A percentile compares a stretch with the other conserved stretches of the same genome.
phyloP scores from a whole-genome alignment of 2,888 invertebrate species.

The Epicampocera succincta region DNA sequence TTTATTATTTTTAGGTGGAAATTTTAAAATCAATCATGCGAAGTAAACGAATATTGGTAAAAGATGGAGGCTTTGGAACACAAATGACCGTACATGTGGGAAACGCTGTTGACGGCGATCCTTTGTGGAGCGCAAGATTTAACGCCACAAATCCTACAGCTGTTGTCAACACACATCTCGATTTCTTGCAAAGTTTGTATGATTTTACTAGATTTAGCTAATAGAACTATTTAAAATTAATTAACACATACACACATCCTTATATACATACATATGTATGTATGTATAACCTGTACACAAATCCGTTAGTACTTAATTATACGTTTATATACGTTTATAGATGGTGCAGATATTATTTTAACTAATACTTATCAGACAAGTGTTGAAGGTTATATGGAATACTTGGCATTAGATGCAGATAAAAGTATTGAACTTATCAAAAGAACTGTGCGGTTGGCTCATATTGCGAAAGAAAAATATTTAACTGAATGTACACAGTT shows the following conservation, averaged over 20 bases:
- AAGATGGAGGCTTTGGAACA: conserved; percentile 91
- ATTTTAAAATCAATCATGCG: conserved; percentile 72
- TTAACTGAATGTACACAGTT: conserved; percentile 82
- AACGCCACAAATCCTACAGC: conserved; percentile 90
- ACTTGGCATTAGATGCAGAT: conserved; percentile 86
- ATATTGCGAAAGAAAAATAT: conserved; percentile 86
- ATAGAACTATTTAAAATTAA: too few relatives aligned
- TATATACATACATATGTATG: too few relatives aligned
- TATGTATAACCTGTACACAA: too few relatives aligned
- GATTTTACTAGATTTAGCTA: too few relatives aligned
- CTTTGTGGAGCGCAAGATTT: conserved; percentile 93
- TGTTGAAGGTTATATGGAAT: conserved; percentile 88
- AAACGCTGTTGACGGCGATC: conserved; percentile 90
- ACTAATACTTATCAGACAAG: conserved; percentile 96
- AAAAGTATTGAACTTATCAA: conserved; percentile 88
- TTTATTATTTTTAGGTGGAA: too few relatives aligned
- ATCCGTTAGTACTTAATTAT: too few relatives aligned
- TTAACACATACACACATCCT: too few relatives aligned
- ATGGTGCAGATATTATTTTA: conserved; percentile 92
- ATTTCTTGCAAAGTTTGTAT: conserved; percentile 87
- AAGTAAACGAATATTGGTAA: conserved; percentile 81
- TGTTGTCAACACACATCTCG: conserved; percentile 90
- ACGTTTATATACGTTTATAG: conserved; percentile 79
- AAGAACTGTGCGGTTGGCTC: conserved; percentile 88
- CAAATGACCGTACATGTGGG: conserved; percentile 90